Base-by-base conservation (phyloP, 1,140 invertebrate genomes). In the Caenorhabditis briggsae region DNA sequence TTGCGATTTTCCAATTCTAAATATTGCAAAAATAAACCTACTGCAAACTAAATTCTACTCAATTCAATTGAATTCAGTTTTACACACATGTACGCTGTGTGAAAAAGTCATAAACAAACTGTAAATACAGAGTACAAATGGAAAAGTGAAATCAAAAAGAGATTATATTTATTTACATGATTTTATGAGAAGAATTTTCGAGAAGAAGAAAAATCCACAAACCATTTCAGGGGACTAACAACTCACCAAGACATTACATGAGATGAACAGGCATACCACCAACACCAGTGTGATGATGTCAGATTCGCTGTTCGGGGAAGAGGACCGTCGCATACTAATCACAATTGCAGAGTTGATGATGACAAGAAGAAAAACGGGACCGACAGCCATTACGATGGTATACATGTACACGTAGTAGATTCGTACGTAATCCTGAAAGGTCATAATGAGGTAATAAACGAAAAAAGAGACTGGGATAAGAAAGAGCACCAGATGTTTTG, bases 391-490 rank as follows among this genome's bases (percentile, higher is more conserved):
- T 2, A 90, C 87, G 65, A 90, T 89, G 7, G 90, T 91, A 82
- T 90, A 90, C 50, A 86, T 56, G 58, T 90, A 91, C 5, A 88
- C 90, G 65, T 90, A 90, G 83, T 90, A 90, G 20, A 91, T 85
- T 46, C 85, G 88, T 43, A 87, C 65, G 59, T 90, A 90, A 33
- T 82, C 84, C 88, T 88, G 87, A 16, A 90, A 86, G 23, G 25
- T 55, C 33, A 83, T 53, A 12, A 53, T 58, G 0, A 0, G 14
- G 18, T 82, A n/a, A 41, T 18, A 46, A 33, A 11, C n/a, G 5
- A 9, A 41, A 5, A 16, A 55, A 85, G 2, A 46, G 11, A 23
- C 1, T 12, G 20, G 46, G n/a, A 85, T 20, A 3, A 48, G 20
- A 5, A 11, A n/a, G 14, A 84, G 9, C 11, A 85, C 87, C 33